These are phyloP conservation scores for Micronycteris hirsuta DNA, from an alignment of 2,113 vertebrate genomes.

Conservation along the genomic window DNA sequence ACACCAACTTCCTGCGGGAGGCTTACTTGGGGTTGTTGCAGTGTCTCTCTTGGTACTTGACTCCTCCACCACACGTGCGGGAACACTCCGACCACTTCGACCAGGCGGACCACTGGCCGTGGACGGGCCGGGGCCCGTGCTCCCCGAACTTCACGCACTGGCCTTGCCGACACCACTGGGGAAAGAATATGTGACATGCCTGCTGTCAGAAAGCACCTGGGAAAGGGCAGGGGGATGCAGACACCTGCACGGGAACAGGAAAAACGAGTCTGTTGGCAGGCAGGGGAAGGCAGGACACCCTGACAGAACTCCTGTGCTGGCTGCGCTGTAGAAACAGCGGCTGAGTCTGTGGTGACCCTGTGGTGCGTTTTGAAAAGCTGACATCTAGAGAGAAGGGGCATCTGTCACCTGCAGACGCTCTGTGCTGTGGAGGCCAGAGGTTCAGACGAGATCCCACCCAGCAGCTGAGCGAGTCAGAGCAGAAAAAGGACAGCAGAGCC, in stretches of 20 bases:
- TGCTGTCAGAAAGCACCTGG: background rate
- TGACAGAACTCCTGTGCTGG: rapidly evolving
- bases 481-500: rapidly evolving
- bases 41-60: constrained; percentile 90
- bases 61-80: constrained; percentile 92
- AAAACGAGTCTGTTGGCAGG: background rate
- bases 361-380: background rate
- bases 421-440: background rate
- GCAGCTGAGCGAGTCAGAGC: background rate
- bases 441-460: background rate
- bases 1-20: background rate
- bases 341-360: rapidly evolving
- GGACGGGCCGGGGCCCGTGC: constrained; percentile 88
- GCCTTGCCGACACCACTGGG: constrained; percentile 96
- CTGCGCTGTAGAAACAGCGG: background rate
- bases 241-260: rapidly evolving
- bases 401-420: background rate
- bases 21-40: constrained; percentile 95
- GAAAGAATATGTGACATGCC: constrained; percentile 44
- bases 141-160: constrained; percentile 95
- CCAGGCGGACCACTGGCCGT: constrained; percentile 96
- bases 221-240: background rate
- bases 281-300: rapidly evolving
- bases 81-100: constrained; percentile 94
- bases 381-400: background rate